Conservation (phyloP, 2,797 vertebrate species). For the Periophthalmus magnuspinnatus region DNA sequence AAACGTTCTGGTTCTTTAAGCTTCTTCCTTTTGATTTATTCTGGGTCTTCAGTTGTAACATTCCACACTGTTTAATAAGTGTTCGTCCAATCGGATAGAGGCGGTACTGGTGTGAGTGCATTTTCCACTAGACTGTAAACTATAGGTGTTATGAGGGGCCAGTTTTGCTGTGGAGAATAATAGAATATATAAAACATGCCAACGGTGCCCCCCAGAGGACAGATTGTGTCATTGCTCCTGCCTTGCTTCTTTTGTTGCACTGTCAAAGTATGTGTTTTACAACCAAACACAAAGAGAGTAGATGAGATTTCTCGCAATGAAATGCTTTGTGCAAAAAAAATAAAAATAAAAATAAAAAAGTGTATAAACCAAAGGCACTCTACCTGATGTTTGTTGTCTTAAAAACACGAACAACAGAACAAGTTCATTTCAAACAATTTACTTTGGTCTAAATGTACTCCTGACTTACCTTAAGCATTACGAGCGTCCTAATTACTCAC, state of each 20-base stretch:
- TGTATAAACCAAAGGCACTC: too few relatives aligned
- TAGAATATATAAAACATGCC: constrained; percentile 41
- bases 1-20: constrained; percentile 33
- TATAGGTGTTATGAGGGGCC: neutral
- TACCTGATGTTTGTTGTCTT: too few relatives aligned
- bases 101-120: neutral
- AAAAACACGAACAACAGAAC: too few relatives aligned
- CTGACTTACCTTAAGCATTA: too few relatives aligned
- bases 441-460: too few relatives aligned
- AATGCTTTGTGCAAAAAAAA: too few relatives aligned
- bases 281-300: neutral
- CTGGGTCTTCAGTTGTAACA: neutral
- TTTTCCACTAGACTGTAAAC: constrained; percentile 1
- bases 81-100: neutral
- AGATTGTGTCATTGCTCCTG: constrained; percentile 40
- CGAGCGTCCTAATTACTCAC: too few relatives aligned
- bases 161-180: constrained; percentile 8
- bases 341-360: too few relatives aligned
- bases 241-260: constrained; percentile 5
- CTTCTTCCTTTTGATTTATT: constrained; percentile 27
- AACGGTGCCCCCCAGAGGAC: constrained; percentile 68
- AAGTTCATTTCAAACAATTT: too few relatives aligned
- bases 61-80: neutral
- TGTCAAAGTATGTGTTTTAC: neutral
- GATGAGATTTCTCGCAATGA: too few relatives aligned